Evolutionary conservation across 2,113 vertebrate species (phyloP).

Genomic region (Galeopterus variegatus): DNA sequence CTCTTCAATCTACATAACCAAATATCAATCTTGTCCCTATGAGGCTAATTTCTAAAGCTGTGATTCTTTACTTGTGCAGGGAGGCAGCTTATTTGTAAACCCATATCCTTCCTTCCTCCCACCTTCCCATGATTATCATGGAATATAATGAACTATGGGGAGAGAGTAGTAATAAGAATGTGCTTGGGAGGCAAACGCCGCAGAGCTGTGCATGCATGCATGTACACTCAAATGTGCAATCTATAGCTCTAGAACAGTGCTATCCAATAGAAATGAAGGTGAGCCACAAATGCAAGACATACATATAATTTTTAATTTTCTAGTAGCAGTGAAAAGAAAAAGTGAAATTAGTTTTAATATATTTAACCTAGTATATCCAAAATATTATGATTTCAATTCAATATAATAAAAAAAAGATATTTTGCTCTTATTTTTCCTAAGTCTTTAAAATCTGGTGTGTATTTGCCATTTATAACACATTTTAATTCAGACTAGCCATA

Average conservation of each 20-base stretch:
- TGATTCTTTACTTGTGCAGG: slow-evolving; percentile 11
- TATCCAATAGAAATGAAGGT: not conserved
- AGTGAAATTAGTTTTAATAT: slow-evolving; percentile 51
- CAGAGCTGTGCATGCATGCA: not conserved
- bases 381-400: slow-evolving; percentile 49
- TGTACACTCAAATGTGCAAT: not conserved
- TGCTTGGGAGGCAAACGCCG: not conserved
- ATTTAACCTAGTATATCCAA: slow-evolving; percentile 12
- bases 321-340: slow-evolving; percentile 50
- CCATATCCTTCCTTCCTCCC: not conserved
- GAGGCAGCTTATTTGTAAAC: not conserved
- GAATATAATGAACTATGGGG: not conserved
- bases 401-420: slow-evolving; percentile 17
- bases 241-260: not conserved
- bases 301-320: slow-evolving; percentile 8
- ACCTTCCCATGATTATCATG: not conserved
- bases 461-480: not conserved
- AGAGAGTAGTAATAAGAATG: slow-evolving; percentile 51
- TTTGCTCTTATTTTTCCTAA: not conserved
- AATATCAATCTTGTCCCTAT: not conserved
- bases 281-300: not conserved
- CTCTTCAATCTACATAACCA: not conserved
- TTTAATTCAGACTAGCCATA: slow-evolving; percentile 43
- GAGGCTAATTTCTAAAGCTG: slow-evolving; percentile 50
- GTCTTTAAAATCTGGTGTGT: slow-evolving; percentile 1